Conservation (phyloP, 2,797 vertebrate genomes). For the Allochrocebus solatus region DNA sequence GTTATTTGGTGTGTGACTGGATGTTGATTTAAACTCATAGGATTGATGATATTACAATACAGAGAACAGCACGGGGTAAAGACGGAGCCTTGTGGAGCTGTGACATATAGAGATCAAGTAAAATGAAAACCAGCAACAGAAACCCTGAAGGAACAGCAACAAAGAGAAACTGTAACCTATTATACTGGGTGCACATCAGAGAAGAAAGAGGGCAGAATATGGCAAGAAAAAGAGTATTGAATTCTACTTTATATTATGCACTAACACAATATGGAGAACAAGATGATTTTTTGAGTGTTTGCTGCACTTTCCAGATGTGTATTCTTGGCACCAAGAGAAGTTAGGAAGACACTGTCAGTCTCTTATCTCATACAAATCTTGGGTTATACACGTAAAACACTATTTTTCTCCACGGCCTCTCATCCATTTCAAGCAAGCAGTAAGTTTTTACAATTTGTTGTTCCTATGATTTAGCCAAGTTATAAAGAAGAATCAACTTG, state of each 20-base stretch:
- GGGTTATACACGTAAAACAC: background rate
- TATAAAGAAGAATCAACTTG: background rate
- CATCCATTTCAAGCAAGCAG: background rate
- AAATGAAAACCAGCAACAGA: background rate
- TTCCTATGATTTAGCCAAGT: background rate
- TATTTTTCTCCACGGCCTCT: background rate
- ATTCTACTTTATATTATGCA: background rate
- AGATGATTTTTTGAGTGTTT: background rate
- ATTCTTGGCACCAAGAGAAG: background rate
- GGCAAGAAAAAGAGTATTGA: background rate
- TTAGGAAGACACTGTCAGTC: background rate
- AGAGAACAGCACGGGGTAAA: background rate
- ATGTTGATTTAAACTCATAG: background rate
- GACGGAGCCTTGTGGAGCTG: background rate
- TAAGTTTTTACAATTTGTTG: background rate
- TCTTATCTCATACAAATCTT: background rate
- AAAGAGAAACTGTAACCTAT: background rate
- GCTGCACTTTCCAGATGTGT: background rate
- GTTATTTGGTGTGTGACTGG: accelerated
- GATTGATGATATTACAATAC: background rate
- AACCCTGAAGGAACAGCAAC: background rate
- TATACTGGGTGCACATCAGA: background rate
- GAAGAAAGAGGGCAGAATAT: background rate
- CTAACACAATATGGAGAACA: no score
- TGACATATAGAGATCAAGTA: background rate